Evolutionary conservation across 2,888 invertebrate genomes (phyloP).

Genomic region (Eilema sororculum): DNA sequence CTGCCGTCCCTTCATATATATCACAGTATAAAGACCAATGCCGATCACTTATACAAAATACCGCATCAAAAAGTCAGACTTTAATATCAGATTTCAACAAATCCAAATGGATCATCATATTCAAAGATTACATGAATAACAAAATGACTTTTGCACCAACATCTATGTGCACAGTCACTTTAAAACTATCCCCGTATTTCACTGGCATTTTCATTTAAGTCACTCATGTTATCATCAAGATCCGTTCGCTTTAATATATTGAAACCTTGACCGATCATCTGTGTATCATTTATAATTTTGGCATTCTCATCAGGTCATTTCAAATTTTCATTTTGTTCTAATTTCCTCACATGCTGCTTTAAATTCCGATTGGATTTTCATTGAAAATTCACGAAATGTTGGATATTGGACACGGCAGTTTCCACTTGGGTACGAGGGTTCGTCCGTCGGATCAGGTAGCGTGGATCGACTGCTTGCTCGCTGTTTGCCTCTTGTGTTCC

Average conservation of each 20-base stretch:
- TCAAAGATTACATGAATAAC: slow-evolving; percentile 79
- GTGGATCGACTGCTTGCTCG: slow-evolving; percentile 91
- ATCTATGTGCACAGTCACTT: slow-evolving; percentile 79
- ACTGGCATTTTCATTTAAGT: slow-evolving; percentile 75
- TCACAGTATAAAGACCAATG: slow-evolving; percentile 68
- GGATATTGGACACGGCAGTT: slow-evolving; percentile 78
- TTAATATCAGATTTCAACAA: slow-evolving; percentile 61
- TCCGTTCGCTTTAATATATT: background rate
- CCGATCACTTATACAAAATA: slow-evolving; percentile 58
- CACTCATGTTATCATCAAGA: slow-evolving; percentile 16
- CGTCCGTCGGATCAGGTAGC: slow-evolving; percentile 93
- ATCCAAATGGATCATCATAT: slow-evolving; percentile 73
- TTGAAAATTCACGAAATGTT: slow-evolving; percentile 62
- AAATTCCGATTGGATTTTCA: slow-evolving; percentile 72
- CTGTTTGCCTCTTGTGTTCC: slow-evolving; percentile 89
- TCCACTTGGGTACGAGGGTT: slow-evolving; percentile 86
- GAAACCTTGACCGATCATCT: slow-evolving; percentile 23
- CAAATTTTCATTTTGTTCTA: slow-evolving; percentile 73
- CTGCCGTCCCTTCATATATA: slow-evolving; percentile 64
- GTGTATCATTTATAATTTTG: slow-evolving; percentile 50
- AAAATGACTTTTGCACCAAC: slow-evolving; percentile 82
- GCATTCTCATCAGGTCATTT: slow-evolving; percentile 42
- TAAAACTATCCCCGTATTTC: slow-evolving; percentile 78
- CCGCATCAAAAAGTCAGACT: slow-evolving; percentile 59
- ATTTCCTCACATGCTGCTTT: slow-evolving; percentile 86